phyloP scores from a whole-genome alignment of 2,888 invertebrate species.

The Drosophila demipolita region DNA sequence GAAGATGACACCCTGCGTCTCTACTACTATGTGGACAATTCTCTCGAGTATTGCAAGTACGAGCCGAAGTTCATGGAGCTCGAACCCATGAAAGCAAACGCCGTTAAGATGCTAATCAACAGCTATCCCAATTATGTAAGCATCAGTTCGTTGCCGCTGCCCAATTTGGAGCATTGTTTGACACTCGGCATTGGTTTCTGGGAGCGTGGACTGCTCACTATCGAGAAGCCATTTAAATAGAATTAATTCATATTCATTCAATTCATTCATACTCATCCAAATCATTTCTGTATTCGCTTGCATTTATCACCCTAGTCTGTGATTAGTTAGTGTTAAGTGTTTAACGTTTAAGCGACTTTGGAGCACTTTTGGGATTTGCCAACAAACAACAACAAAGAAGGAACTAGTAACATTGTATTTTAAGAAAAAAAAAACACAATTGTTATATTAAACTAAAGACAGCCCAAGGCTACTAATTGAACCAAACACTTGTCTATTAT shows the following conservation, averaged over 20 bases:
- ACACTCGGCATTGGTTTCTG: constrained; percentile 90
- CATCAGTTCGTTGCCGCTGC: constrained; percentile 90
- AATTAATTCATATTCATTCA: neutral
- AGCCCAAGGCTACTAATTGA: neutral
- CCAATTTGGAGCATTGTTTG: constrained; percentile 88
- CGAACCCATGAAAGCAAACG: constrained; percentile 88
- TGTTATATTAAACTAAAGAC: neutral
- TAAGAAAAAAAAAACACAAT: neutral
- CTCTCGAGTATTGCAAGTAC: constrained; percentile 92
- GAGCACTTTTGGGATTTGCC: neutral
- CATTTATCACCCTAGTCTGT: neutral
- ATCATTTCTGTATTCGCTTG: neutral
- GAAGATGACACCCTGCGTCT: constrained; percentile 87
- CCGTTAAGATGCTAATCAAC: constrained; percentile 89
- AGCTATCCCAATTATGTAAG: constrained; percentile 91
- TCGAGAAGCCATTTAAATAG: constrained; percentile 84
- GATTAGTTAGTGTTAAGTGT: neutral
- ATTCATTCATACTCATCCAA: neutral
- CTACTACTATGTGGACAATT: constrained; percentile 94
- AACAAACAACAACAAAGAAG: neutral
- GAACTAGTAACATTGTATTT: neutral
- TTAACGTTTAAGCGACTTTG: neutral
- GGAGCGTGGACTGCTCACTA: constrained; percentile 93
- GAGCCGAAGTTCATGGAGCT: constrained; percentile 92
- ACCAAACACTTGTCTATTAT: neutral